Conservation (phyloP, 1,140 invertebrate genomes). For the Drosophila micromelanica region DNA sequence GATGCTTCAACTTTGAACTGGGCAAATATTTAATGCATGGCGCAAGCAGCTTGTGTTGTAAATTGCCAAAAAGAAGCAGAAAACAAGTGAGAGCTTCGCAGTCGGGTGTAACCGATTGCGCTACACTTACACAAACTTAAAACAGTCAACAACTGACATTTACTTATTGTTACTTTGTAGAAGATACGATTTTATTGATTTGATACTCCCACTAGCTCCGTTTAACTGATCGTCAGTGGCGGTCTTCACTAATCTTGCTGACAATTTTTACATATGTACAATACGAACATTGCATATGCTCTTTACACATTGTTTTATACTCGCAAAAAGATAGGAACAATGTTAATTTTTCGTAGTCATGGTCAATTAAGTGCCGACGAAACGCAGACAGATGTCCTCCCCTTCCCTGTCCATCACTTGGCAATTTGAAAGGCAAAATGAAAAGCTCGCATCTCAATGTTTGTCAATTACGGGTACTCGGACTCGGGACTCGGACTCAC, state of each 20-base stretch:
- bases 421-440: conserved; percentile 52
- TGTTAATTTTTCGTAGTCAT: conserved; percentile 80
- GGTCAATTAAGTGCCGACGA: conserved; percentile 72
- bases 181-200: no score
- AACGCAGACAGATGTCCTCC: conserved; percentile 4
- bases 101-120: no score
- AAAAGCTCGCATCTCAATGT: conserved; percentile 70
- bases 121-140: no score
- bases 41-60: conserved; percentile 38
- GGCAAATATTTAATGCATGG: conserved; percentile 60
- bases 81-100: no score
- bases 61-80: conserved; percentile 38
- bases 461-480: conserved; percentile 72
- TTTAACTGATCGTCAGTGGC: no score
- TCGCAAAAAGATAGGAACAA: conserved; percentile 43
- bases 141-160: no score
- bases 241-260: no score
- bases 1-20: conserved; percentile 1
- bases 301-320: no score
- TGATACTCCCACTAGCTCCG: no score
- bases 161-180: no score
- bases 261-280: no score
- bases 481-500: conserved; percentile 44
- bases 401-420: not conserved
- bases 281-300: no score